Evolutionary conservation across 2,113 vertebrate genomes (phyloP).

Genomic region (Prolemur simus): DNA sequence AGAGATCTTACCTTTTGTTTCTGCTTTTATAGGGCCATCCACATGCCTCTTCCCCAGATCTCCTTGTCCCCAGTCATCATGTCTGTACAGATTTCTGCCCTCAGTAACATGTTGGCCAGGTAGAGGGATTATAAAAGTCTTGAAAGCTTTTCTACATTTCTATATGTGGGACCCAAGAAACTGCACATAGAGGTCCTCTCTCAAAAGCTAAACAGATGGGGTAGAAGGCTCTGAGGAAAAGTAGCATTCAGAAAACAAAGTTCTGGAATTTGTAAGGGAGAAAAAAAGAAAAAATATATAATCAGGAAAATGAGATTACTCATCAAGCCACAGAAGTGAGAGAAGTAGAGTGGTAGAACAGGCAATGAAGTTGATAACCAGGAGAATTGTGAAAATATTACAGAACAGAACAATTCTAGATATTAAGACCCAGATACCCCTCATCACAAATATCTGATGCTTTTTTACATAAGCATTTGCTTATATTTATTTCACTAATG

Average conservation of each 20-base stretch:
- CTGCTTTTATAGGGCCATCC: neutral
- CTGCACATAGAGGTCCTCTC: neutral
- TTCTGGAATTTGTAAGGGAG: neutral
- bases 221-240: neutral
- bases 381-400: neutral
- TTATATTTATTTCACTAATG: neutral
- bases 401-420: neutral
- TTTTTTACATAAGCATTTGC: neutral
- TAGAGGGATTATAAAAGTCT: neutral
- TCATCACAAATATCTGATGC: neutral
- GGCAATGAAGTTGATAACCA: neutral
- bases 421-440: neutral
- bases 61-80: neutral
- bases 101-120: neutral
- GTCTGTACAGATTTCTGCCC: neutral
- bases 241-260: neutral
- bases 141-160: neutral
- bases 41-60: neutral
- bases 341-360: neutral
- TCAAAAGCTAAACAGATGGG: neutral
- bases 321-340: neutral
- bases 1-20: neutral
- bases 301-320: neutral
- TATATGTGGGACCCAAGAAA: neutral
- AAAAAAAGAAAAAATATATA: neutral